Evolutionary conservation across 2,888 invertebrate species (phyloP).

Genomic region (Amaurobius ferox): DNA sequence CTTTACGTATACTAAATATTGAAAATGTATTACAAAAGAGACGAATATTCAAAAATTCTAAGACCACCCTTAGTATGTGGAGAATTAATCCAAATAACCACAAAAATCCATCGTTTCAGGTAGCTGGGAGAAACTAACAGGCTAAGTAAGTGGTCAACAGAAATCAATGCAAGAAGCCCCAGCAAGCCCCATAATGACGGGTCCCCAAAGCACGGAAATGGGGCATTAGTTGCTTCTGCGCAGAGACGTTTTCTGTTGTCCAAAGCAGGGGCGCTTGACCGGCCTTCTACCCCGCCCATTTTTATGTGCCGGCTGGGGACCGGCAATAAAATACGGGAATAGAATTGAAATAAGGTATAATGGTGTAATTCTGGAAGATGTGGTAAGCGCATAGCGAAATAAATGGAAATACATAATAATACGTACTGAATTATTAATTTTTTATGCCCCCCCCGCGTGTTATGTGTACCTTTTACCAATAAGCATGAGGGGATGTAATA

Average conservation of each 20-base stretch:
- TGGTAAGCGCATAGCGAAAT: too few relatives aligned
- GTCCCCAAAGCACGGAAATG: conserved; percentile 65
- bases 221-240: conserved; percentile 60
- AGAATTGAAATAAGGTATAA: too few relatives aligned
- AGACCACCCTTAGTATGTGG: too few relatives aligned
- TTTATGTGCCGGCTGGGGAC: conserved; percentile 21
- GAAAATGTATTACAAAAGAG: too few relatives aligned
- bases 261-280: background rate
- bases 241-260: conserved; percentile 35
- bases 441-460: too few relatives aligned
- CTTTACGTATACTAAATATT: too few relatives aligned
- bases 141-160: conserved; percentile 22
- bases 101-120: background rate
- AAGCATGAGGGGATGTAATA: too few relatives aligned
- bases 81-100: background rate
- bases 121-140: conserved; percentile 15
- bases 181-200: conserved; percentile 45
- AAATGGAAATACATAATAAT: too few relatives aligned
- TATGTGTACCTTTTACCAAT: too few relatives aligned
- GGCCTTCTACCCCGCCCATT: conserved; percentile 22
- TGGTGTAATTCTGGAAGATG: too few relatives aligned
- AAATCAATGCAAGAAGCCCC: conserved; percentile 45
- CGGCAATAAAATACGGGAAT: conserved; percentile 21
- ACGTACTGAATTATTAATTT: too few relatives aligned
- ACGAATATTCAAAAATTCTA: too few relatives aligned